A percentile compares a stretch with the other conserved stretches of the same genome.
These are phyloP conservation scores for Gavialis gangeticus DNA, from an alignment of 2,113 vertebrate species.

Conservation along the genomic window DNA sequence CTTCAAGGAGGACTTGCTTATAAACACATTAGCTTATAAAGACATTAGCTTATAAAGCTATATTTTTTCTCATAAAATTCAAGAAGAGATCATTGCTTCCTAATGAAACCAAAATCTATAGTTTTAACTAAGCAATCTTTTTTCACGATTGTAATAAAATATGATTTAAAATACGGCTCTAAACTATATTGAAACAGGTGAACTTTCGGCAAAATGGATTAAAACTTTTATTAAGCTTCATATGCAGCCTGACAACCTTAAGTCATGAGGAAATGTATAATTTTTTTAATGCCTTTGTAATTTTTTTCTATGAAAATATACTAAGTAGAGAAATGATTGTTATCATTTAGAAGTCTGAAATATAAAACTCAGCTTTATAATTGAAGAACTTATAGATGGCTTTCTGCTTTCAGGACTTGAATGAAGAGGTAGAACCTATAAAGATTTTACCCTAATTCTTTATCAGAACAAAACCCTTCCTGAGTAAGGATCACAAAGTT, in stretches of 20 bases:
- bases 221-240: not conserved
- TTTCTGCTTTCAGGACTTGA: not conserved
- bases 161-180: not conserved
- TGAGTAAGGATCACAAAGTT: not conserved
- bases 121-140: not conserved
- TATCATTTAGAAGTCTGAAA: not conserved
- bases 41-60: not conserved
- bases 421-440: not conserved
- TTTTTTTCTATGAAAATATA: not conserved
- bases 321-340: not conserved
- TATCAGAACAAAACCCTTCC: not conserved
- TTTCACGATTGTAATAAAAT: constrained; percentile 8
- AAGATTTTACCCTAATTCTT: not conserved
- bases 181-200: not conserved
- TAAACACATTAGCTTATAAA: not conserved
- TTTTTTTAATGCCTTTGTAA: not conserved
- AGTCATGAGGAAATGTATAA: not conserved
- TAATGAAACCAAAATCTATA: not conserved
- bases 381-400: not conserved
- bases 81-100: not conserved
- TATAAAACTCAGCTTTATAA: not conserved
- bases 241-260: not conserved
- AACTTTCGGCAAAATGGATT: not conserved
- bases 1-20: not conserved
- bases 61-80: not conserved